Evolutionary conservation across 2,797 vertebrate species (phyloP), one percentile per base, ranked within the genome.

Genomic region (Cyprinella venusta): DNA sequence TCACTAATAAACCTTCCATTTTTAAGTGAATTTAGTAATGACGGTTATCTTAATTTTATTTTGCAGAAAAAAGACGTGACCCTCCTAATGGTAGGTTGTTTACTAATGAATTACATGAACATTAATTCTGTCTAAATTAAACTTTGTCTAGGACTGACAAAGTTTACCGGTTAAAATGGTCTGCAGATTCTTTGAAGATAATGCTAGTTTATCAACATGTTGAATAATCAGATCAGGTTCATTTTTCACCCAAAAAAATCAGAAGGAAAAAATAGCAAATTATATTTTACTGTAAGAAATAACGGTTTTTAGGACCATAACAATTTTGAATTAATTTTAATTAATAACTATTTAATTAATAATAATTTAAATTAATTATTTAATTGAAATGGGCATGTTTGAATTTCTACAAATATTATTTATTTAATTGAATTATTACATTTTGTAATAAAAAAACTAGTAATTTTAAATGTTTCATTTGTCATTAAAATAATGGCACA

Each of bases 31-130:
- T 15, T 56, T 69, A 76, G 61, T 74, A 54, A 9, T 82, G 48
- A 84, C 40, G 86, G 87, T 19, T 70, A 18, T 93, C 88, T 94
- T 91, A 81, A 90, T 83, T 84, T 76, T 90, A 61, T 92, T 69
- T 89, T 91, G 89, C 96, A 98, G 97, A 98, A 90, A 97, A 96
- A 93, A 97, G 96, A 92, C 93, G 96, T 84, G 97, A 96, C 70
- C 94, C 95, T 87, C 90, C 92, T 86, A 97, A 97, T 95, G 97
- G 97, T 97, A 97, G 87, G 97, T 88, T 85, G 86, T 88, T 75
- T 48, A 70, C 21, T 19, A 7, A 33, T 76, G 12, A 67, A 19
- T 54, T 42, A 30, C 21, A 21, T 26, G 1, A 40, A 48, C 30
- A 1, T 33, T 70, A 36, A 52, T 76, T 81, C 54, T 72, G 12